Base-by-base conservation (phyloP, 2,888 invertebrate species). In the Operophtera brumata region DNA sequence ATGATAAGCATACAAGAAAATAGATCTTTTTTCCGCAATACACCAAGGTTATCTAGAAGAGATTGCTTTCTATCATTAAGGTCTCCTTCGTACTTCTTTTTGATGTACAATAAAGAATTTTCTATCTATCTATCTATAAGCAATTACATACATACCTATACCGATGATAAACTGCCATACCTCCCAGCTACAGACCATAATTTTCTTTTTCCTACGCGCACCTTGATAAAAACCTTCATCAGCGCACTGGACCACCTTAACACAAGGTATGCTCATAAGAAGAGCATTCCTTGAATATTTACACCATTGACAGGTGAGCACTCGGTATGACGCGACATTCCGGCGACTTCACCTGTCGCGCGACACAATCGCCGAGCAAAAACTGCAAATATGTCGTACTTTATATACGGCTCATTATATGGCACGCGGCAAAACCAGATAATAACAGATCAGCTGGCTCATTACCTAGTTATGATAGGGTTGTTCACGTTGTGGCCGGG, bases 301-400 rank as follows among this genome's bases (percentile, higher is more conserved):
- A 61, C 61, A 62, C 46, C 45, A 43, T 37, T 43, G 58, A 63
- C 77, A 75, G 78, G 72, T 79, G 78, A 57, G 14, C 30, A 11
- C n/a, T 5, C 34, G 46, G 47, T 39, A 53, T 64, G 62, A 53
- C 60, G 63, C 62, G 50, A 47, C 62, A 65, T 62, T 65, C 62
- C 59, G 9, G 11, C 59, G 55, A 51, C 55, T 54, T 57, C 73
- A 71, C 66, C 72, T 70, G 68, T 66, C 75, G 69, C 66, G 64
- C 70, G 63, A 69, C 70, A 60, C 62, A 51, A 62, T 68, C 69
- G 56, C 65, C 54, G 57, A 20, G 67, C 77, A 86, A 86, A 84
- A 86, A 85, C 74, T 50, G 34, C 25, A 52, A 44, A 43, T 47
- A 55, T 51, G 50, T 39, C 26, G 47, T 39, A 28, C 46, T 61